Evolutionary conservation across 2,888 invertebrate species (phyloP).

Genomic region (Dascillus cervinus): DNA sequence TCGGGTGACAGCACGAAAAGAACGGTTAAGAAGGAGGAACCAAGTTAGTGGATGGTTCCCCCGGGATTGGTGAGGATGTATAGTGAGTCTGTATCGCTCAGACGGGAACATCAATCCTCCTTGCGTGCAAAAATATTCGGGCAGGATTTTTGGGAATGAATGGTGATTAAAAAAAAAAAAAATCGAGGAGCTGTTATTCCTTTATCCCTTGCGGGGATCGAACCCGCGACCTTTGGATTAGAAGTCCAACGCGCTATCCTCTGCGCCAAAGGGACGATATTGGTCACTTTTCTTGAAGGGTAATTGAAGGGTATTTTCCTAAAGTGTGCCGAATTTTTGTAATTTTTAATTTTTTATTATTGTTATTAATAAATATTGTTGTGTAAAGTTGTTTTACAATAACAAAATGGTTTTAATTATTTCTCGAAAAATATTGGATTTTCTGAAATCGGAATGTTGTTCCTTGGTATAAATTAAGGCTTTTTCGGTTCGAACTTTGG

Average conservation of each 20-base stretch:
- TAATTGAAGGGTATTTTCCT: background rate
- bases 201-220: conserved; percentile 78
- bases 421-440: too few species aligned
- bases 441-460: too few species aligned
- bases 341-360: too few species aligned
- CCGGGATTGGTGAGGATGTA: conserved; percentile 28
- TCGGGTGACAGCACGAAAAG: conserved; percentile 5
- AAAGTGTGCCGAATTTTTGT: too few species aligned
- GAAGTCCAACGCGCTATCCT: conserved; percentile 86
- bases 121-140: conserved; percentile 29
- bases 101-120: conserved; percentile 34
- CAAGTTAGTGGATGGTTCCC: conserved; percentile 28
- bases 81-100: conserved; percentile 35
- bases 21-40: conserved; percentile 20
- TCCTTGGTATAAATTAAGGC: too few species aligned
- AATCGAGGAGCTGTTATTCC: too few species aligned
- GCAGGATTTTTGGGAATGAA: too few species aligned
- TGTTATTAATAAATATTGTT: too few species aligned
- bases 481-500: too few species aligned
- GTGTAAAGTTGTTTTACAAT: too few species aligned
- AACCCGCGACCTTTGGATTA: conserved; percentile 85
- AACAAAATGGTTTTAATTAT: too few species aligned
- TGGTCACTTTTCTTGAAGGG: background rate
- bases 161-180: conserved; percentile 18
- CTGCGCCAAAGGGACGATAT: conserved; percentile 73